Evolutionary conservation across 2,113 vertebrate species (phyloP), one percentile per base, ranked within the genome.

Genomic region (Ornithorhynchus anatinus): DNA sequence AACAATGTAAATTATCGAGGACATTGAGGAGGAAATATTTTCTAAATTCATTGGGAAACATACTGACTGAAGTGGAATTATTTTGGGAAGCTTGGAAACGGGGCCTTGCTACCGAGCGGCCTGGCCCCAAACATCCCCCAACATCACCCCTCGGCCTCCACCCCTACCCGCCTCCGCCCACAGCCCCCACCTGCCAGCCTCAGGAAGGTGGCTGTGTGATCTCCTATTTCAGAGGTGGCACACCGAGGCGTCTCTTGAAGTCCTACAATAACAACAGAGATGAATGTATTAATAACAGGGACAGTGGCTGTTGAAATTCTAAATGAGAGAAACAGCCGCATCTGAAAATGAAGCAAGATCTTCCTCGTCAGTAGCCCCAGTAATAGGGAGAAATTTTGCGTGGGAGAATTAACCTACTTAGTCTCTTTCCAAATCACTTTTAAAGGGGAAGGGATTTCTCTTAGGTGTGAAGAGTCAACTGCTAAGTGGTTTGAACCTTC

Each of bases 201-300:
- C n/a, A n/a, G n/a, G n/a, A n/a, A n/a, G n/a, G n/a, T n/a, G n/a
- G n/a, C n/a, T n/a, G n/a, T 68, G 40, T 69, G 62, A 61, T 82
- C 60, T 69, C 69, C 22, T 17, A 17, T 84, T 80, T 76, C 48
- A 79, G 19, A 79, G 62, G 68, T 72, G 72, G 79, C 5, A 65
- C 17, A 73, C 16, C 69, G 71, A 74, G 84, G 16, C 17, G 84
- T 87, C 52, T 59, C 39, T 45, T 69, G 35, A 69, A 75, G 59
- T 85, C 37, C 43, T 82, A 79, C 20, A 82, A 66, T 67, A 85
- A 80, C 62, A 79, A 79, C 56, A 84, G 69, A 88, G 64, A 78
- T 68, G 67, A 51, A 64, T 58, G 35, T 59, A 72, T 80, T 71
- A 84, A 79, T 88, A 63, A 54, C 8, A 80, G 42, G 35, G 29